Conservation (phyloP, 2,113 vertebrate genomes). For the Orthonyx spaldingii region DNA sequence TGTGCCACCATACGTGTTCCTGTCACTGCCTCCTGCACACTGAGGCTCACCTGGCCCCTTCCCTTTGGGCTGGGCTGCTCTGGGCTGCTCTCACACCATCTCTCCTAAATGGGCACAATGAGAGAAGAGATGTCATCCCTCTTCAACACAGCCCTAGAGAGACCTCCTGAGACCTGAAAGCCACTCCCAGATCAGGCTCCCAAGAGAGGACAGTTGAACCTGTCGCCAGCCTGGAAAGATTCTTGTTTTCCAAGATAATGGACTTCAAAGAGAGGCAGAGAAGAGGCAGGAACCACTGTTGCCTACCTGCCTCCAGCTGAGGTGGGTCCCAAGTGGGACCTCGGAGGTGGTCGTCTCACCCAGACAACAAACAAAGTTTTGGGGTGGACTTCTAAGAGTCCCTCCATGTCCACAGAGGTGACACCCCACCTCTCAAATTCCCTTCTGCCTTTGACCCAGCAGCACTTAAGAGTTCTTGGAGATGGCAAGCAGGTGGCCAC, state of each 20-base stretch:
- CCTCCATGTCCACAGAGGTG: background rate
- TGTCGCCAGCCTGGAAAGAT: background rate
- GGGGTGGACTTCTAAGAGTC: background rate
- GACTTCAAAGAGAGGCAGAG: background rate
- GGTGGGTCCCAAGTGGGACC: accelerated
- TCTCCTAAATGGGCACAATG: background rate
- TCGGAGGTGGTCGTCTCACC: background rate
- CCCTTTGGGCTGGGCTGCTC: background rate
- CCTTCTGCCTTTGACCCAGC: background rate
- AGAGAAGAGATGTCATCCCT: background rate
- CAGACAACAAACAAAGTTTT: background rate
- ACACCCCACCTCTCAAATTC: background rate
- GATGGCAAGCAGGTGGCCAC: background rate
- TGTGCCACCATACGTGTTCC: background rate
- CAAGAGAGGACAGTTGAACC: background rate
- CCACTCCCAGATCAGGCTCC: background rate
- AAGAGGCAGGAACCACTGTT: background rate
- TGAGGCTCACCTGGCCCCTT: background rate
- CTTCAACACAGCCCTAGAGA: background rate
- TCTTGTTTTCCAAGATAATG: background rate
- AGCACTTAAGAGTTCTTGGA: background rate
- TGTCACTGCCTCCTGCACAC: background rate
- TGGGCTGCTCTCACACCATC: background rate
- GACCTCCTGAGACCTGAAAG: background rate
- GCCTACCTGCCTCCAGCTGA: background rate